Conservation (phyloP, 2,888 invertebrate species). For the Phlogophora meticulosa region DNA sequence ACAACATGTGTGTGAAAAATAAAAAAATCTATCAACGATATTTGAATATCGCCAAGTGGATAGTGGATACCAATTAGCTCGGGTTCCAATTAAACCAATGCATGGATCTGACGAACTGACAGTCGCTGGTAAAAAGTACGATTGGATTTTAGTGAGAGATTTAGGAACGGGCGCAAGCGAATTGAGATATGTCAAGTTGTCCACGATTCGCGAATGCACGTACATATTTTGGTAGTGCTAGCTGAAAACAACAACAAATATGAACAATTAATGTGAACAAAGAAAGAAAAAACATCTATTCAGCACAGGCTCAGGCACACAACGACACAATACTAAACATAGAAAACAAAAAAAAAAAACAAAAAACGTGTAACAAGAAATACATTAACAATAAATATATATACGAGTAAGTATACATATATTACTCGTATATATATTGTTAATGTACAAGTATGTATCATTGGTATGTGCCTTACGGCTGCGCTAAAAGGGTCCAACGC, state of each 20-base stretch:
- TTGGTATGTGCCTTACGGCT: too few species aligned
- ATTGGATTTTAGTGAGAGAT: conserved; percentile 34
- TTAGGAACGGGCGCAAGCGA: conserved; percentile 2
- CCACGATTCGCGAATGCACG: conserved; percentile 4
- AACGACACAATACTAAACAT: too few species aligned
- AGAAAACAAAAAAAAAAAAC: too few species aligned
- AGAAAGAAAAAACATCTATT: too few species aligned
- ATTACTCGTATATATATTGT: too few species aligned
- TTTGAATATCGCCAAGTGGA: conserved; percentile 52
- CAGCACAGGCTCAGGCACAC: too few species aligned
- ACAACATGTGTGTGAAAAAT: conserved; percentile 8
- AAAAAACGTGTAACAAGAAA: too few species aligned
- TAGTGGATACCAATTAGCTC: conserved; percentile 49
- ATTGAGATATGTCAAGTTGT: conserved; percentile 16
- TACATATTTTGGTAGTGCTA: background rate
- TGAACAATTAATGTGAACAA: too few species aligned
- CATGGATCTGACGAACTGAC: conserved; percentile 24
- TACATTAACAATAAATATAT: too few species aligned
- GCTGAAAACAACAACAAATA: background rate
- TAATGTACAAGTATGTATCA: too few species aligned
- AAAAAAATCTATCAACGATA: conserved; percentile 39
- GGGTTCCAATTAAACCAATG: conserved; percentile 65
- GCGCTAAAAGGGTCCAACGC: too few species aligned
- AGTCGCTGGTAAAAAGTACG: conserved; percentile 24
- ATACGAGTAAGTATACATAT: too few species aligned